Base-by-base conservation (phyloP, 2,888 invertebrate genomes). In the Aelia acuminata region DNA sequence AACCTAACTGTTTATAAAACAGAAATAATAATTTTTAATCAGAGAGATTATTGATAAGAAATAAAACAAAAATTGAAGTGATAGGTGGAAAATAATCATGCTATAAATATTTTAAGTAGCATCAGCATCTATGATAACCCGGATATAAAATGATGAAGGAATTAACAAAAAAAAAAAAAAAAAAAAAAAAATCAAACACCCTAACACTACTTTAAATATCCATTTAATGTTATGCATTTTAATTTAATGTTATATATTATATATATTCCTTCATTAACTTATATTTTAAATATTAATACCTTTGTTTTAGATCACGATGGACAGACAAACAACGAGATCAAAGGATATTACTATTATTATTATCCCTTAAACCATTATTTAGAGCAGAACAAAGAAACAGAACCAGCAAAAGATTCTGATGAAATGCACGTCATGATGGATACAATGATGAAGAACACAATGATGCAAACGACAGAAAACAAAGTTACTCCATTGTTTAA, bases 331-430 rank as follows among this genome's bases (percentile, higher is more conserved):
- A 49, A 39, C 22, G 87, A 50, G 35, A 48, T 48, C 49, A 48
- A 87, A 50, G 87, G 84, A 39, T 75, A 87, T 47, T 87, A 87
- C 80, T 87, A 87, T 47, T 87, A 87, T 75, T 87, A 49, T 43
- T 87, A 87, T 48, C 87, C 87, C 10, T 39, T 87, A 26, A 87
- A 75, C 39, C 63, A 87, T 47, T 84, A 87, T 8, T 47, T 80
- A 18, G 80, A 80, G 20, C 26, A 63, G 18, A 47, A 85, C 20
- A 39, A 43, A 48, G 47, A 63, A 11, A 43, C 39, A 8, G 26
- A 53, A 13, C 50, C 84, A 0, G n/a, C 48, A 26, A 80, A 49
- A n/a, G 87, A 87, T 35, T 49, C 87, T 4, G 87, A 75, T 20
- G 50, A 50, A 50, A 87, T 87, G 87, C 43, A n/a, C n/a, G 75